Percentiles rank a stretch among this genome's conserved stretches.
Conservation (phyloP, 2,797 vertebrate genomes). For the Ambastaia sidthimunki region DNA sequence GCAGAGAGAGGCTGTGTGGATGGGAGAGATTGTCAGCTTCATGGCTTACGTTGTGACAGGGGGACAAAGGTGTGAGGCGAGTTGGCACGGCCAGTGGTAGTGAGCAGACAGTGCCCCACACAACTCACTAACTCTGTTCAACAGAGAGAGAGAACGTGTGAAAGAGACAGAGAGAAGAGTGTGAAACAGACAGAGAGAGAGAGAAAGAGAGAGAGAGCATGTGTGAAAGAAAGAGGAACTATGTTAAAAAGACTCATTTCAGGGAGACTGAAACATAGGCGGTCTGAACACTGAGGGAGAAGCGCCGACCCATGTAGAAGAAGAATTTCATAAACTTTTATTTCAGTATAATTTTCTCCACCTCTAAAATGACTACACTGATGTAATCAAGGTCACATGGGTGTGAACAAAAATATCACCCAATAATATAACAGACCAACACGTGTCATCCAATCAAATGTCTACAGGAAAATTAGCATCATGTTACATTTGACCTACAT, state of each 20-base stretch:
- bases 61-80: constrained; percentile 55
- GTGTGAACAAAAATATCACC: neutral
- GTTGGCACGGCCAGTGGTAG: constrained; percentile 48
- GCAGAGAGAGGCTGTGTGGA: constrained; percentile 49
- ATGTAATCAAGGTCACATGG: too few species aligned
- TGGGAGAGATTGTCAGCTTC: constrained; percentile 56
- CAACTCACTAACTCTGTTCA: constrained; percentile 49
- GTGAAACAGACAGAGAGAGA: constrained; percentile 30
- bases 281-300: neutral
- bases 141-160: constrained; percentile 31
- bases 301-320: neutral
- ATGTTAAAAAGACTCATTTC: constrained; percentile 19
- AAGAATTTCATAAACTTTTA: neutral
- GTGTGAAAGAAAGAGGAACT: constrained; percentile 24
- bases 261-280: neutral
- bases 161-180: constrained; percentile 37
- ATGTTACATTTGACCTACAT: neutral
- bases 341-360: neutral
- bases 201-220: neutral
- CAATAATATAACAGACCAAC: too few species aligned
- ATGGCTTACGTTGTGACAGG: constrained; percentile 52
- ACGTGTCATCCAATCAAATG: neutral
- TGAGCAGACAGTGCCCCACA: constrained; percentile 21
- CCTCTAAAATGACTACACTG: neutral
- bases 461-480: neutral